Evolutionary conservation across 2,888 invertebrate genomes (phyloP).

Genomic region (Nephrotoma appendiculata): DNA sequence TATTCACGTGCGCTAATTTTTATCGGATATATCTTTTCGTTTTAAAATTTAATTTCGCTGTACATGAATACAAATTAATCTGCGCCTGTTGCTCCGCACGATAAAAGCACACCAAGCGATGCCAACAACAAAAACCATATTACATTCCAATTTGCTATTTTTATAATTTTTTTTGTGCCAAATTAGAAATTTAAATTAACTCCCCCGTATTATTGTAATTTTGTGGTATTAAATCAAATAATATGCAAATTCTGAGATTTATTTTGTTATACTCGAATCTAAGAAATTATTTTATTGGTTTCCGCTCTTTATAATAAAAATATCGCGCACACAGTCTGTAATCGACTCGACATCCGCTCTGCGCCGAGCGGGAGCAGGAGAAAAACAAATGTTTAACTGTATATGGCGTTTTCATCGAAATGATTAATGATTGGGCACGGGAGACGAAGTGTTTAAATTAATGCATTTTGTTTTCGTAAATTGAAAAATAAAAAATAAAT

Average conservation of each 20-base stretch:
- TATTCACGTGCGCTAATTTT: too few species aligned
- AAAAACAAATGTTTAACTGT: background rate
- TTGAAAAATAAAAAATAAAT: background rate
- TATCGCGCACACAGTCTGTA: background rate
- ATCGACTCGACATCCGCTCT: background rate
- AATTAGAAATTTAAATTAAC: background rate
- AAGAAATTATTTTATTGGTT: background rate
- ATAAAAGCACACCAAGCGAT: background rate
- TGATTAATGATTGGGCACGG: background rate
- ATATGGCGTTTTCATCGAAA: background rate
- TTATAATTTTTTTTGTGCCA: background rate
- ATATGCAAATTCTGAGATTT: background rate
- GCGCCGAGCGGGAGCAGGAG: background rate
- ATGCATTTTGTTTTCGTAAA: background rate
- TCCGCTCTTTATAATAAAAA: background rate
- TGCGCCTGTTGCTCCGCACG: background rate
- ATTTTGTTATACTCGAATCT: background rate
- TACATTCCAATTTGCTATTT: background rate
- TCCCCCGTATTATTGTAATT: background rate
- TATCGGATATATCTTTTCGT: too few species aligned
- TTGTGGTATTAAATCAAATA: background rate
- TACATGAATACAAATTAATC: background rate
- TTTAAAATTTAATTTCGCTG: background rate
- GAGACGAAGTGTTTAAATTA: background rate
- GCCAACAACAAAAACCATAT: background rate